phyloP scores from a whole-genome alignment of 2,113 vertebrate species.

The Verasper variegatus region DNA sequence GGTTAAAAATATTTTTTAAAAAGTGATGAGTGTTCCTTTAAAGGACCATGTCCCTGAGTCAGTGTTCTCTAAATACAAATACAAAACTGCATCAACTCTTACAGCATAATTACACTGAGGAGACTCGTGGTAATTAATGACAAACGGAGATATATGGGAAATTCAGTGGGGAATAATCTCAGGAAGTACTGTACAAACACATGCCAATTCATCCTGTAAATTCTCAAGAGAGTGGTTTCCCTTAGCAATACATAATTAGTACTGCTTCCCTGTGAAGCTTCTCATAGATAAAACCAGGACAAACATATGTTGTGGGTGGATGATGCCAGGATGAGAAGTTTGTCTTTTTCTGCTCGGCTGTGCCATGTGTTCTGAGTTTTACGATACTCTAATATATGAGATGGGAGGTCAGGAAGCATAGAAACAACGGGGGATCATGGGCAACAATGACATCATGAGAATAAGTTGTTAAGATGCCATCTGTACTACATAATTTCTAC shows the following conservation, averaged over 20 bases:
- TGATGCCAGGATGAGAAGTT: not conserved
- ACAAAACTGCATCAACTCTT: conserved; percentile 23
- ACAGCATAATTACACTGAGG: conserved; percentile 27
- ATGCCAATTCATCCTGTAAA: conserved; percentile 14
- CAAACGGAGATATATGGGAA: conserved; percentile 19
- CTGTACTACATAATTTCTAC: too few relatives aligned
- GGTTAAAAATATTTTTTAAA: not conserved
- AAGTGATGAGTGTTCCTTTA: not conserved
- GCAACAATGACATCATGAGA: not conserved
- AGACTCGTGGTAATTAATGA: conserved; percentile 34
- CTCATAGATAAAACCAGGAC: conserved; percentile 25
- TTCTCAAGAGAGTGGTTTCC: conserved; percentile 23
- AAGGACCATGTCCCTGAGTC: conserved; percentile 19
- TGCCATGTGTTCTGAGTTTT: conserved; percentile 6
- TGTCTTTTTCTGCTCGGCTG: conserved; percentile 2
- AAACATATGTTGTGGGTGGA: conserved; percentile 33
- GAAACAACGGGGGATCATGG: not conserved
- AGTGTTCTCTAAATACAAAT: conserved; percentile 34
- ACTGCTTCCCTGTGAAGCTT: conserved; percentile 23
- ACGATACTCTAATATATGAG: not conserved
- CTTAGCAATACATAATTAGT: conserved; percentile 44
- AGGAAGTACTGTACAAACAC: conserved; percentile 25
- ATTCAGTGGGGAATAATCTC: conserved; percentile 28
- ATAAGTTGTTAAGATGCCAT: too few relatives aligned
- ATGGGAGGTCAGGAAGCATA: not conserved